Conservation (phyloP, 2,113 vertebrate species). For the Brevimyrus niger region DNA sequence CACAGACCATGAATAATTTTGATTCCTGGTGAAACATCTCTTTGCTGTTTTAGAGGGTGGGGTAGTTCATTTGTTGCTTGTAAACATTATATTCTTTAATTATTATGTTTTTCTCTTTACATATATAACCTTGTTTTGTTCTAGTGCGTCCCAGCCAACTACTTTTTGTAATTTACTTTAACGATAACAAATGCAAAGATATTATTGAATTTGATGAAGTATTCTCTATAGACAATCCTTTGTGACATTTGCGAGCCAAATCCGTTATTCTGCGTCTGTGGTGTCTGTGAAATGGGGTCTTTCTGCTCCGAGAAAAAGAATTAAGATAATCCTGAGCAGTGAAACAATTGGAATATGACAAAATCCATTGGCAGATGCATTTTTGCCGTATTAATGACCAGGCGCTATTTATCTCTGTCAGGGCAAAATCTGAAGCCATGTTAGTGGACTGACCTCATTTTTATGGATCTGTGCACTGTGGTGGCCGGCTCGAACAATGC, state of each 20-base stretch:
- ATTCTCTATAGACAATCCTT: background rate
- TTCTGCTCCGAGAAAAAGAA: background rate
- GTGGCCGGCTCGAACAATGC: background rate
- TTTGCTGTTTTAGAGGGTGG: background rate
- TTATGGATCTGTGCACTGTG: background rate
- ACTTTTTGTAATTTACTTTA: background rate
- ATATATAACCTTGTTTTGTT: background rate
- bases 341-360: background rate
- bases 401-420: background rate
- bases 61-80: background rate
- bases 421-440: background rate
- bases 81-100: background rate
- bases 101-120: background rate
- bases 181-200: background rate
- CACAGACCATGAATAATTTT: background rate
- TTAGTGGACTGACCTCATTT: background rate
- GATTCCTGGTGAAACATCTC: background rate
- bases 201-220: background rate
- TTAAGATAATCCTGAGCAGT: background rate
- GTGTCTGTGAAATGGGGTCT: background rate
- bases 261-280: background rate
- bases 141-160: background rate
- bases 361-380: background rate
- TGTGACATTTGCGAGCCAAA: background rate
- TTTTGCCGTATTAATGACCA: background rate